phyloP scores from a whole-genome alignment of 2,113 vertebrate genomes.

The Zonotrichia leucophrys region DNA sequence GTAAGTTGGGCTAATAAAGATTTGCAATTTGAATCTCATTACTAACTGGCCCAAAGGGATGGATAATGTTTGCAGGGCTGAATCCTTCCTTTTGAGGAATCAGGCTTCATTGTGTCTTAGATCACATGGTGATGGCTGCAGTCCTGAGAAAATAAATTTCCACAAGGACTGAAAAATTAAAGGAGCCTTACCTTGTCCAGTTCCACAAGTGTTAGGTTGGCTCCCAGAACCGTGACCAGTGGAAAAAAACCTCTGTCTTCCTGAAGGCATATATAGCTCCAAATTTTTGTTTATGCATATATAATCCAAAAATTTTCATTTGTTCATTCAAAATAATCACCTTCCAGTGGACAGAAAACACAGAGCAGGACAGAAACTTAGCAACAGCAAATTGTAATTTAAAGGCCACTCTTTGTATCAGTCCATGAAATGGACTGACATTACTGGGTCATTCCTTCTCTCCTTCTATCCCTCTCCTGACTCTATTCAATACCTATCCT shows the following conservation, averaged over 20 bases:
- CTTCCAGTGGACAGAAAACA: neutral
- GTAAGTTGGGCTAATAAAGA: neutral
- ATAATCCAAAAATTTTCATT: neutral
- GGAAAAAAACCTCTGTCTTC: neutral
- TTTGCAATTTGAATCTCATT: neutral
- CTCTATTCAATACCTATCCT: neutral
- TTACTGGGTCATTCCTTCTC: neutral
- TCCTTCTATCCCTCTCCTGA: neutral
- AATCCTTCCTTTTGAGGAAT: neutral
- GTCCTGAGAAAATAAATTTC: neutral
- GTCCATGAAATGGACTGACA: neutral
- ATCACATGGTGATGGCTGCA: neutral
- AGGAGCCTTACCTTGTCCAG: neutral
- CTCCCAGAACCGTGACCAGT: neutral
- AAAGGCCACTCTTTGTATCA: rapidly evolving
- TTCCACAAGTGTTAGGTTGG: neutral
- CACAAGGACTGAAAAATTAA: neutral
- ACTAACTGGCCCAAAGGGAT: neutral
- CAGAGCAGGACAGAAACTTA: neutral
- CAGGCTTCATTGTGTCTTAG: neutral
- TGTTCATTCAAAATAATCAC: neutral
- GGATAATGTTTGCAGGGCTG: neutral
- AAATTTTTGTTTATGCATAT: neutral
- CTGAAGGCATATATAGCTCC: neutral
- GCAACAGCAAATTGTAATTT: neutral